Evolutionary conservation across 2,113 vertebrate species (phyloP).

Genomic region (Diphyllodes magnificus): DNA sequence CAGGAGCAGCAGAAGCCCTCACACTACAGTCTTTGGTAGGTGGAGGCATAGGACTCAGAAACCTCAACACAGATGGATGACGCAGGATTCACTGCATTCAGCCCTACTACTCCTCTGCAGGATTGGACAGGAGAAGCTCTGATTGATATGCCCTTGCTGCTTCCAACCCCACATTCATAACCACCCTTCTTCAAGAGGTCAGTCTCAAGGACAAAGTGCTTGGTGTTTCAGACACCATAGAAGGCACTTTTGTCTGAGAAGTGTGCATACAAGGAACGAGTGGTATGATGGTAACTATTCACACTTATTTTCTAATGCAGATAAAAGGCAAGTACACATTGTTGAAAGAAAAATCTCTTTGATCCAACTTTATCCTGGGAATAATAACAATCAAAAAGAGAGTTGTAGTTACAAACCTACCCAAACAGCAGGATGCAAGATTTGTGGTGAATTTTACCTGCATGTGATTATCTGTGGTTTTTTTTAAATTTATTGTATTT

Average conservation of each 20-base stretch:
- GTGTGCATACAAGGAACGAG: neutral
- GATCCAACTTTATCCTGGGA: neutral
- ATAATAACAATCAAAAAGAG: neutral
- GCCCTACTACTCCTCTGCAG: neutral
- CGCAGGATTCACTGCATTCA: neutral
- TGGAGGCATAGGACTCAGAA: neutral
- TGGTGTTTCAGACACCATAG: accelerated
- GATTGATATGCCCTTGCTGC: accelerated
- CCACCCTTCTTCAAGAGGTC: neutral
- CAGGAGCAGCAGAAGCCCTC: neutral
- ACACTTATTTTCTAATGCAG: neutral
- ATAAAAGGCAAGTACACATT: neutral
- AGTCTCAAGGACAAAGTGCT: neutral
- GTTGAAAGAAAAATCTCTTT: neutral
- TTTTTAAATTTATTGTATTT: neutral
- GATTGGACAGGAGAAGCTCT: neutral
- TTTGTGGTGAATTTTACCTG: neutral
- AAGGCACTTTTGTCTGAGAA: neutral
- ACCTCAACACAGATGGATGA: neutral
- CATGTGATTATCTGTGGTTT: neutral
- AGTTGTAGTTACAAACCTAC: neutral
- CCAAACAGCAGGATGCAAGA: neutral
- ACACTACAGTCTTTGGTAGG: neutral
- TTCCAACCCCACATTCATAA: neutral
- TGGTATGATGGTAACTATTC: neutral